Base-by-base conservation (phyloP, 2,797 vertebrate genomes). In the Poeciliopsis turneri region DNA sequence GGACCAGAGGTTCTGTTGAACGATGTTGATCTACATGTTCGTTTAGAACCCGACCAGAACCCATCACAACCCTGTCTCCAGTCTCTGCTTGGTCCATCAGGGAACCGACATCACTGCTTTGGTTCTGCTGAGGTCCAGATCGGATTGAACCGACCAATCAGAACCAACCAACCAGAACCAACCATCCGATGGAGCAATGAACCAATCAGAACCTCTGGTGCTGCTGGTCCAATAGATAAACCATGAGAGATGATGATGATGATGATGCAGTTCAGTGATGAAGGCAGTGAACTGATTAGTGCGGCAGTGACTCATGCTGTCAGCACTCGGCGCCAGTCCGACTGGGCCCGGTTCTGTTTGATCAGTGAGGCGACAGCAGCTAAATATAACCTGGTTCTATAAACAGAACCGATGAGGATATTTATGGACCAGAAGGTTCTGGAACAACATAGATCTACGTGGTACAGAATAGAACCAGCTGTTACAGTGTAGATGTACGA, bases 361-460 rank as follows among this genome's bases (percentile, higher is more conserved):
- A 75, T 84, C 79, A 33, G 25, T 11, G 43, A 77, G 13, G 10
- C 0, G 25, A 11, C 7, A 43, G 4, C 0, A 41, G 57, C 16
- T 76, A 81, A 83, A 84, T 66, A 89, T 83, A 87, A 47, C 5
- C 8, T 81, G 80, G 39, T 84, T 75, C 69, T 80, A 79, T 72
- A 82, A 87, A 61, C 64, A 71, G 84, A 75, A 45, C 46, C 12
- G 68, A 45, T 72, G 1, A 4, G 59, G 75, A 49, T 75, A 57
- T 80, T 80, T 47, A 5, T 69, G 80, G 59, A 53, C 3, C 36
- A 2, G 8, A 18, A 49, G 47, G 47, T 49, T 49, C 47, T 49
- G 47, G 47, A 49, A 18, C 47, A 18, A n/a, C 53, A 55, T 55
- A 55, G 53, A 55, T 55, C 47, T 49, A 49, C 5, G 0, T 49